Base-by-base conservation (phyloP, 2,113 vertebrate species). In the Pterocles burchelli region DNA sequence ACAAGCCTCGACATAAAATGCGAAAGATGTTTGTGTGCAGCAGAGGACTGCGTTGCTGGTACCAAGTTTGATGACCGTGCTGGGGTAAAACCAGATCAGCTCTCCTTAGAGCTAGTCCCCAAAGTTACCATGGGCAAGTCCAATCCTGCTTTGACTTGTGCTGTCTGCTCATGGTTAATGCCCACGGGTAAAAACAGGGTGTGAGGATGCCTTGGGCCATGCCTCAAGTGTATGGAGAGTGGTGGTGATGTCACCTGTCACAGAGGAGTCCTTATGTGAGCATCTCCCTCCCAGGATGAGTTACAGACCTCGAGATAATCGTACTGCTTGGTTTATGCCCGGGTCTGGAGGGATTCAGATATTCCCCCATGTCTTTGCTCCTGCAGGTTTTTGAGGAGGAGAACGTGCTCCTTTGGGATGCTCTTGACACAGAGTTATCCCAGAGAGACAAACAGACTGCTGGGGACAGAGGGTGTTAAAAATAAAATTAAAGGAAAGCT, bases 401-500 rank as follows among this genome's bases (percentile, higher is more conserved):
- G 20, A 77, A 18, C 0, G 1, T 26, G 22, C 26, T 90, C 86
- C 82, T 80, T 52, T 62, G 67, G 88, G 90, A 88, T 17, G 26
- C 24, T 15, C 52, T 45, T 29, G 41, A 22, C 41, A 2, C 45
- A 19, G 45, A 66, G 38, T 1, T 10, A 82, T 59, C 65, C 61
- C 61, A 16, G 33, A 21, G 51, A 84, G 88, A 61, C 43, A 91
- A 63, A 76, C 51, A 31, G n/a, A 43, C 67, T 2, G 0, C 70
- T 43, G 41, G 46, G 63, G 58, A 84, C 43, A 68, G 43, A 17
- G 28, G 16, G n/a, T 17, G 75, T 81, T 84, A 93, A 95, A 96
- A 95, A 95, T 90, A 94, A 90, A 94, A 79, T 85, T 54, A 85
- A 76, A 90, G 26, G 25, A 90, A 86, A 63, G 33, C 34, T 89